phyloP scores from a whole-genome alignment of 2,113 vertebrate genomes.

The Zapus hudsonius region DNA sequence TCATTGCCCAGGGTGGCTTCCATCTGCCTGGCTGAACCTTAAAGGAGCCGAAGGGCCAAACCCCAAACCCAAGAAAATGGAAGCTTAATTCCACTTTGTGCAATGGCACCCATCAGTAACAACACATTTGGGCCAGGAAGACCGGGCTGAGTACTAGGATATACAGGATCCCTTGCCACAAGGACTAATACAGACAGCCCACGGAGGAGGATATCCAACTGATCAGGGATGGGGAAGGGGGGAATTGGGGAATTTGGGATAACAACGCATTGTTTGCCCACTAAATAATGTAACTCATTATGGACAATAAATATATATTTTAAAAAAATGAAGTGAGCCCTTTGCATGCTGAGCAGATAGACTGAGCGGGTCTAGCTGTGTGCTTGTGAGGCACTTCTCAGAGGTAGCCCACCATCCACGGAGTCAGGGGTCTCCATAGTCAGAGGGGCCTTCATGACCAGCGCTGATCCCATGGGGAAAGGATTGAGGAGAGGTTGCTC shows the following conservation, averaged over 20 bases:
- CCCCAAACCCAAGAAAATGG: not conserved
- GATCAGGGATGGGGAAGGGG: no score
- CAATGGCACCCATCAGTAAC: no score
- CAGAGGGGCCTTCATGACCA: rapidly evolving
- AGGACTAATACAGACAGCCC: no score
- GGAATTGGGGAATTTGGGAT: no score
- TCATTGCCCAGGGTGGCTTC: not conserved
- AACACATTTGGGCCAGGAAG: no score
- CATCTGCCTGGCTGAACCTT: not conserved
- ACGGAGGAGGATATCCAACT: no score
- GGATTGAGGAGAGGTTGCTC: not conserved
- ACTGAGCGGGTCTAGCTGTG: rapidly evolving
- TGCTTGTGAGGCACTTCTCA: rapidly evolving
- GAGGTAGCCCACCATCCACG: not conserved
- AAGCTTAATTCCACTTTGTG: not conserved
- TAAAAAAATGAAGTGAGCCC: rapidly evolving
- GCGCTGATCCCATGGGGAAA: rapidly evolving
- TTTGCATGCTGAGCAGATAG: not conserved
- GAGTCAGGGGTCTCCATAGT: rapidly evolving
- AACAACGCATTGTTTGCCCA: no score
- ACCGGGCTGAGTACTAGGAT: no score
- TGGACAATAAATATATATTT: no score
- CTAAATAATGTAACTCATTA: no score
- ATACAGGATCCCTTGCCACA: no score
- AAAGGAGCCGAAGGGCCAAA: not conserved